Base-by-base conservation (phyloP, 2,113 vertebrate genomes). In the Zosterops hypoxanthus region DNA sequence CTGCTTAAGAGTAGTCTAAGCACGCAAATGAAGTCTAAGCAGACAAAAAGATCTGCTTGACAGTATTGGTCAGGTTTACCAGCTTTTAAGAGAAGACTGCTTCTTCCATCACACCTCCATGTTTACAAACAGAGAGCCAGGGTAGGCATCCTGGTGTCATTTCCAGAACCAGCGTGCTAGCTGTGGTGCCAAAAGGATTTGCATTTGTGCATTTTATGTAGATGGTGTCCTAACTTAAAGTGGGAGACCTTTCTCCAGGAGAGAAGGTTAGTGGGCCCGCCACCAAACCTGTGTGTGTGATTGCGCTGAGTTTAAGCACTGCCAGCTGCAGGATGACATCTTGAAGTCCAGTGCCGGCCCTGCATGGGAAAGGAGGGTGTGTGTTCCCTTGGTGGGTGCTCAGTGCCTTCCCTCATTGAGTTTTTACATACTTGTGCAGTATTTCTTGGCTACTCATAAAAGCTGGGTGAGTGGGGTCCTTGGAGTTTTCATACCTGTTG, bases 61-160 rank as follows among this genome's bases (percentile, higher is more conserved):
- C 42, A 7, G 3, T 28, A 8, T 56, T 89, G 1, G 0, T 73
- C 34, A 60, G 6, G 1, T 72, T 68, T 60, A 55, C 11, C 44
- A 78, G 55, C 59, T 78, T 83, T 76, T 63, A 59, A 50, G 12
- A 66, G 68, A 91, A 70, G 33, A 29, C 5, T 0, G 2, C 20
- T 72, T 77, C 53, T 87, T 82, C 65, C 24, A 29, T 68, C 0
- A 0, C 22, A 39, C 31, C 26, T 55, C 50, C 3, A 5, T 36
- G 33, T 55, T 66, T 50, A 25, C 0, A 1, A 90, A 61, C 70
- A n/a, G 52, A 44, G 33, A 81, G 34, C 33, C 44, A 23, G 41
- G 25, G 11, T 49, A 52, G 0, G 0, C 63, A 26, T 47, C 50
- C 41, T 82, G 59, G 55, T 0, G 0, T 39, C 4, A 5, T 70